Evolutionary conservation across 2,113 vertebrate genomes (phyloP).

Genomic region (Serranochromis macrocephalus): DNA sequence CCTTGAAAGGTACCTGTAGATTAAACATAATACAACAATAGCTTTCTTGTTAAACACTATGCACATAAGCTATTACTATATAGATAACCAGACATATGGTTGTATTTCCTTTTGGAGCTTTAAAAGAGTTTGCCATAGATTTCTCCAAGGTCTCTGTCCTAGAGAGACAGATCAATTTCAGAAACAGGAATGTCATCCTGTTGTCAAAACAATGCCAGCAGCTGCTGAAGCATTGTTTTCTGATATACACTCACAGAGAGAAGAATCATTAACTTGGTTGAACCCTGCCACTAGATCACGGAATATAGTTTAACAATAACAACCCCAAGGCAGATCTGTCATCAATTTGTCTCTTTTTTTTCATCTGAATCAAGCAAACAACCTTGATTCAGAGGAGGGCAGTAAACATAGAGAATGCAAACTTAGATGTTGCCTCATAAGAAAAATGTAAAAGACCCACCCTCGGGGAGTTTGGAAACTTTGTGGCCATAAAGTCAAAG

Average conservation of each 20-base stretch:
- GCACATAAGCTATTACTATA: neutral
- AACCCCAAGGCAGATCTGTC: constrained; percentile 45
- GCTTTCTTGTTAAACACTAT: neutral
- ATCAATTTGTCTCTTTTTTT: constrained; percentile 36
- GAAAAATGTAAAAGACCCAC: constrained; percentile 25
- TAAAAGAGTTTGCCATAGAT: neutral
- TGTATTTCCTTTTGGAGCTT: neutral
- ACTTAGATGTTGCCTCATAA: constrained; percentile 18
- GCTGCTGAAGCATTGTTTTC: constrained; percentile 17
- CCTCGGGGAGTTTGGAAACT: constrained; percentile 4
- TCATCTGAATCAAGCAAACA: neutral
- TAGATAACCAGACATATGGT: neutral
- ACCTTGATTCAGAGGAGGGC: constrained; percentile 7
- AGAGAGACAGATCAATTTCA: constrained; percentile 27
- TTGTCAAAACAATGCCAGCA: constrained; percentile 42
- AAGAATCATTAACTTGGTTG: constrained; percentile 42
- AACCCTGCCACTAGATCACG: constrained; percentile 49
- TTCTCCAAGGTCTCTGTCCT: neutral
- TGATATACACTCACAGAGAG: neutral
- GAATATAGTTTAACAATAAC: constrained; percentile 48
- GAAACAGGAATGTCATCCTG: neutral
- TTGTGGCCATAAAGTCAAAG: constrained; percentile 27
- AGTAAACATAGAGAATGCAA: neutral
- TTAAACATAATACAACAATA: neutral
- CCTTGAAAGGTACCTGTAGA: neutral